Evolutionary conservation across 2,113 vertebrate species (phyloP), one percentile per base, ranked within the genome.

Genomic region (Myrmecophaga tridactyla): DNA sequence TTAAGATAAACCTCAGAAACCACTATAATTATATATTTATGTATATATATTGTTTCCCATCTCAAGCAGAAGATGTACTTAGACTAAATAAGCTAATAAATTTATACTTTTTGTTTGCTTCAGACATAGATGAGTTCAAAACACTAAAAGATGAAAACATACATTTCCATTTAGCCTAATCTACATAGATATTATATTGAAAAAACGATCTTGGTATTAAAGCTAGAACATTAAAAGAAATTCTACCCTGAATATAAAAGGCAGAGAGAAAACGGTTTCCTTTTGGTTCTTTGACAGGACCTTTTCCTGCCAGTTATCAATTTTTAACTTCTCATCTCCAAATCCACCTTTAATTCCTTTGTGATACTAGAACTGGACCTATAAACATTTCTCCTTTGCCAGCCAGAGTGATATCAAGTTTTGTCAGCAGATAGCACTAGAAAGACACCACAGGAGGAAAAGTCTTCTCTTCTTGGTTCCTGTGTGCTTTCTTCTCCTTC

Each of bases 1-100:
- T 94, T 48, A 92, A 97, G 67, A 65, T 39, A 95, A 92, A 93
- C 89, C 46, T 95, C 85, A 96, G 86, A 96, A 84, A 27, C 60
- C 84, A 90, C 77, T 39, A 56, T 43, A 53, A 75, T 91, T 95
- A 97, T 96, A 70, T 78, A 94, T 86, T 97, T 56, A 70, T 88
- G 15, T 39, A 46, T 70, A 96, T 97, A 94, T 90, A 85, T 94
- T 96, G 90, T 77, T 48, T 96, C 23, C 34, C 34, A 31, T 65
- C 43, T 96, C 58, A 90, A 21, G 95, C 76, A 95, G n/a, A 67
- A 63, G 46, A 51, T 92, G 48, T 84, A 56, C 69, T 96, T 95
- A 56, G 20, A 87, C 7, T 43, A 94, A 97, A 92, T 53, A 4
- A 81, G 89, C 89, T 88, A 91, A 89, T 95, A 83, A 48, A 89